Base-by-base conservation (phyloP, 1,140 invertebrate species). In the Pseudachorutes palmiensis region DNA sequence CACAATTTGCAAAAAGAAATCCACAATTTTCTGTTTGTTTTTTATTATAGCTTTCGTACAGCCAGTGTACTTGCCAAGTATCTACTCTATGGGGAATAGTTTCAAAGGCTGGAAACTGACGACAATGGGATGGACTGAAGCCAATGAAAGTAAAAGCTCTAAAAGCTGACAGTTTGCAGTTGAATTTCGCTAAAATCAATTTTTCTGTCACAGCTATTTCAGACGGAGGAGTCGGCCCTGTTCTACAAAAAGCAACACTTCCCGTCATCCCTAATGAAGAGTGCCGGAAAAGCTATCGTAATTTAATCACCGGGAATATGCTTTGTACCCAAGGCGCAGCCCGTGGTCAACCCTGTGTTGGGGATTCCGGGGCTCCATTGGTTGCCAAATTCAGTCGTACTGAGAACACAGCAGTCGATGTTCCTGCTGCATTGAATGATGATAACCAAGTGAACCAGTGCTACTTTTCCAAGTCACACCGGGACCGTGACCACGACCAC, bases 11-110 rank as follows among this genome's bases (percentile, higher is more conserved):
- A 29, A 61, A 9, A 9, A 29, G 36, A 61, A 12, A 19, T 61
- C 9, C n/a, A n/a, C n/a, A n/a, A n/a, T n/a, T n/a, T n/a, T n/a
- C n/a, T n/a, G n/a, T n/a, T n/a, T n/a, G n/a, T n/a, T n/a, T n/a
- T n/a, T 16, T 51, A 24, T 1, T 60, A 5, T 29, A 69, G 70
- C 32, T 41, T 70, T 65, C 45, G 68, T 72, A 2, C 71, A 72
- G 58, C 71, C 71, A 0, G 33, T 72, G 14, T 72, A 67, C 48
- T 57, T 72, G 2, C 71, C 71, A 12, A 72, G 65, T 24, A 30
- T 58, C 26, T 66, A 67, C 30, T 62, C 71, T 0, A 29, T 49
- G 12, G 59, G 68, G 1, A 72, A 72, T 29, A 65, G 59, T n/a
- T 72, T 72, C 36, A 45, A 31, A 32, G 62, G 61, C 16, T 70